Evolutionary conservation across 2,888 invertebrate species (phyloP).

Genomic region (Xestoiulus laeticollis): DNA sequence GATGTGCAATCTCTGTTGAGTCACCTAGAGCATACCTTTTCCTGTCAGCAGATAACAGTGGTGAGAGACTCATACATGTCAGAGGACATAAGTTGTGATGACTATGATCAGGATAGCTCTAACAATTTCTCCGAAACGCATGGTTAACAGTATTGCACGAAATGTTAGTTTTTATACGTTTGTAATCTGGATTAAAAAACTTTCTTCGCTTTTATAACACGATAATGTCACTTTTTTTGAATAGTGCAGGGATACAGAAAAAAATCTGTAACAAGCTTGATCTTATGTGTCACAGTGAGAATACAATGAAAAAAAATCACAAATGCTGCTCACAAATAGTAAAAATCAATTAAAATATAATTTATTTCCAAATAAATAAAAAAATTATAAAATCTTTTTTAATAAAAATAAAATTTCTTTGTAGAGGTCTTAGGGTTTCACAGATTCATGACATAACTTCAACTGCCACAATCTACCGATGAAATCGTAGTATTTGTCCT

Average conservation of each 20-base stretch:
- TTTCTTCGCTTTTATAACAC: background rate
- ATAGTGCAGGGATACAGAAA: too few species aligned
- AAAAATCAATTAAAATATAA: background rate
- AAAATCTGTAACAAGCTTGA: too few species aligned
- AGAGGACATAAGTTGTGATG: background rate
- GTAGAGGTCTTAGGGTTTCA: background rate
- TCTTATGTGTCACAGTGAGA: too few species aligned
- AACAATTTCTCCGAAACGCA: background rate
- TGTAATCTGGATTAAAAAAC: background rate
- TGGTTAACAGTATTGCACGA: background rate
- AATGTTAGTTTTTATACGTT: background rate
- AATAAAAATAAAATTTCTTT: background rate
- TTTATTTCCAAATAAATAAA: constrained; percentile 42
- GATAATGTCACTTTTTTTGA: background rate
- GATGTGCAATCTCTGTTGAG: background rate
- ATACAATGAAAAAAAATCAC: too few species aligned
- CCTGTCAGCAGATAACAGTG: background rate
- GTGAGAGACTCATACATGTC: background rate
- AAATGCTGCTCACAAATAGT: background rate
- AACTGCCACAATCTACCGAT: background rate
- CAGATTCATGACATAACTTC: constrained; percentile 19
- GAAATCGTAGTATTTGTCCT: background rate
- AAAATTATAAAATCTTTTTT: background rate
- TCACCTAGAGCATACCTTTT: background rate
- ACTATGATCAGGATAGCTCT: background rate